Conservation (phyloP, 2,113 vertebrate genomes). For the Pao palembangensis region DNA sequence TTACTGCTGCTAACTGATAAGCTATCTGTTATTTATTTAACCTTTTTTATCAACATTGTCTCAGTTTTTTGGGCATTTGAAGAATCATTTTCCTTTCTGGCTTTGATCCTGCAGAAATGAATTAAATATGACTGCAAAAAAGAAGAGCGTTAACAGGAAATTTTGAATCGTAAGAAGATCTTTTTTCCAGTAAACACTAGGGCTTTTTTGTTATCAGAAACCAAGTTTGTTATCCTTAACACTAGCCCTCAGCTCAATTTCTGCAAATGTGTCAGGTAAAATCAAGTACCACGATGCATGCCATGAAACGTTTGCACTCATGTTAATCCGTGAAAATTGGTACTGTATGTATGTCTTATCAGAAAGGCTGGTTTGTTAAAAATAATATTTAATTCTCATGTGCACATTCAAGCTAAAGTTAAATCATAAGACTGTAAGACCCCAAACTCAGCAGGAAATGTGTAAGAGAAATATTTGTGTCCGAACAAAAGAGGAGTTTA, state of each 20-base stretch:
- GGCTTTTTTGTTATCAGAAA: too few species aligned
- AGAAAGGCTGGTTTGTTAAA: constrained; percentile 36
- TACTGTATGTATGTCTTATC: constrained; percentile 55
- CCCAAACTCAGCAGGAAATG: constrained; percentile 6
- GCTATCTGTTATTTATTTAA: too few species aligned
- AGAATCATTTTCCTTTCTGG: neutral
- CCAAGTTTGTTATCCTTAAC: too few species aligned
- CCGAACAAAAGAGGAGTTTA: constrained; percentile 55
- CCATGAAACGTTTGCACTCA: constrained; percentile 31
- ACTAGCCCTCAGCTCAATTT: constrained; percentile 20
- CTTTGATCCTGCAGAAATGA: constrained; percentile 10
- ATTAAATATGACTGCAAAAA: constrained; percentile 16
- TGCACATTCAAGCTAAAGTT: constrained; percentile 34
- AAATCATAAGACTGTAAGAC: constrained; percentile 10
- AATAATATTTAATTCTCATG: constrained; percentile 6
- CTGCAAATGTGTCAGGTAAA: constrained; percentile 49
- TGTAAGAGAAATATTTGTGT: constrained; percentile 23
- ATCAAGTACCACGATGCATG: constrained; percentile 29
- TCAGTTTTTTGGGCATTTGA: neutral
- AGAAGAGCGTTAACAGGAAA: constrained; percentile 6
- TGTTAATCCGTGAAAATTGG: constrained; percentile 64
- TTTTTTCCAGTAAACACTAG: neutral
- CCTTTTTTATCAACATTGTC: too few species aligned
- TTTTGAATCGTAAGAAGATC: constrained; percentile 11
- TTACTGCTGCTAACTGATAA: too few species aligned